Evolutionary conservation across 2,888 invertebrate genomes (phyloP), one percentile per base, ranked within the genome.

Genomic region (Machimus rusticus): DNA sequence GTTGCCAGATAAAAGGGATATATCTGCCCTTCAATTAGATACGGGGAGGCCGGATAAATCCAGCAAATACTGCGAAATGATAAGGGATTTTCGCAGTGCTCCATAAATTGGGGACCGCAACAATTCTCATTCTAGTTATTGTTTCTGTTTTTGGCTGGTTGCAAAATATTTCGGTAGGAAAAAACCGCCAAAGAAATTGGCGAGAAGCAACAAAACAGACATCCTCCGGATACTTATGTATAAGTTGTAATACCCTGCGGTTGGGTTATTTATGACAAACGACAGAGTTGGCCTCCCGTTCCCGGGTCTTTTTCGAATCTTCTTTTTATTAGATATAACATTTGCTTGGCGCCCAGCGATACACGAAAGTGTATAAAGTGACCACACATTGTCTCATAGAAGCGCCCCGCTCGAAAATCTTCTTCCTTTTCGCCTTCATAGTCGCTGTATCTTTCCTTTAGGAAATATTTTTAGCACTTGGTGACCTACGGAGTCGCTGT

Each of bases 11-110:
- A 87, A 81, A 66, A 82, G 82, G 87, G 87, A 87, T 87, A 51
- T 87, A 87, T 81, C 74, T 66, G 19, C 66, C 4, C 19, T 66
- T 66, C 66, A n/a, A 19, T 51, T 51, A 6, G n/a, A 51, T 51
- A 5, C n/a, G 37, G 74, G 55, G 51, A 43, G 77, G 78, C 57
- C 5, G 37, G 39, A 51, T 51, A 74, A 87, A 87, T 79, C 82
- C 87, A 46, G 78, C 87, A 87, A 86, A 86, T 86, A 87, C 87
- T 81, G 81, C 74, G 81, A 79, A 79, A 79, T 79, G 87, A 78
- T 87, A 87, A 81, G 81, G 87, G 87, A 87, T 79, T 86, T 74
- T 85, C 34, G 55, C 28, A 16, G 43, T 28, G 39, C 31, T 81
- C 81, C 55, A 81, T 81, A 81, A 81, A 81, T 81, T 81, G 81